Evolutionary conservation across 2,888 invertebrate species (phyloP), one percentile per base, ranked within the genome.

Genomic region (Drosophila meridionalis): DNA sequence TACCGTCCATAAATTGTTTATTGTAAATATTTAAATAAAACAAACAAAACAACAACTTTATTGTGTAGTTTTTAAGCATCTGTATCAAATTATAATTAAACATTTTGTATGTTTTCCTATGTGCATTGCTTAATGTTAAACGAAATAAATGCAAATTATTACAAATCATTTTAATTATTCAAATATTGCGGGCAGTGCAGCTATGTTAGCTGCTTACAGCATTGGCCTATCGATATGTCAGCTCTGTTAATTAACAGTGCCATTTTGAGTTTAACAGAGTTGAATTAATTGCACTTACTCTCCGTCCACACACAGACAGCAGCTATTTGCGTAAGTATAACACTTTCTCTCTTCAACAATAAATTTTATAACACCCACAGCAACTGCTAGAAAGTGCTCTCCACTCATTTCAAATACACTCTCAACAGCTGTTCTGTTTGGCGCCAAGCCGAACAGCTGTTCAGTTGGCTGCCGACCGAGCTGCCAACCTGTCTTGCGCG

Each of bases 11-110:
- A 73, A 72, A 78, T 73, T 57, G 42, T 66, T 71, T 87, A 82
- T 69, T 83, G 83, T 83, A 83, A 84, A 83, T 83, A 83, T 87
- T 82, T 84, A 87, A 80, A 83, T 73, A 74, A 80, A 78, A 57
- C 32, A 38, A 60, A 34, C 34, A 36, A 75, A 61, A 47, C 48
- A 42, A 50, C 30, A n/a, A 14, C 14, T 69, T 61, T 59, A 74
- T 73, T 78, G 66, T 59, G 28, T 87, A 83, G 79, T 66, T 61
- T 36, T 38, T 84, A 87, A 87, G 83, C 38, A 60, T 58, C 60
- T 67, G n/a, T 38, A 45, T 36, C 28, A 45, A 50, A 64, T 58
- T 45, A 56, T 62, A 56, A 48, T 20, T 58, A 69, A 45, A 69
- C 38, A 73, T 66, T 64, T 61, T 69, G 52, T 69, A 64, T 69